Evolutionary conservation across 2,797 vertebrate species (phyloP), one percentile per base, ranked within the genome.

Genomic region (Holocentrus rufus): DNA sequence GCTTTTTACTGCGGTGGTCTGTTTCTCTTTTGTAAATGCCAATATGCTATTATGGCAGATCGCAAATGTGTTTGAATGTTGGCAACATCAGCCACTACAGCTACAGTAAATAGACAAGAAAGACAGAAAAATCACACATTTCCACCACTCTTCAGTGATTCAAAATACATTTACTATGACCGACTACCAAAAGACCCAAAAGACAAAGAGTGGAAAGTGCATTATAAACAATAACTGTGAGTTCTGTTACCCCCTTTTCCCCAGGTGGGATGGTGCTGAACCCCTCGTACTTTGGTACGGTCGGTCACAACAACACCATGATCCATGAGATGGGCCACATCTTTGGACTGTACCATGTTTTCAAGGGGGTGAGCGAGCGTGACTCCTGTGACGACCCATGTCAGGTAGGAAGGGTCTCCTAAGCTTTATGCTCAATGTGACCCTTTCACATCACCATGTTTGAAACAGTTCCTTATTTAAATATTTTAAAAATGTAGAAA

Each of bases 341-440:
- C 72, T 91, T 99, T 74, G 98, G 98, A 25, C 93, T 99, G 47
- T 99, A 99, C 90, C 98, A 99, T 4, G 97, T 99, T 67, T 99
- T 99, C 64, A 98, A 98, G 86, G 98, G 98, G 7, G 97, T 99
- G 85, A 98, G 96, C 0, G 98, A 99, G 80, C 89, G 94, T 44
- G 97, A 99, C 67, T 99, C 98, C 22, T 99, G 98, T 42, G 95
- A 98, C 0, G 98, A 99, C 76, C 97, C 97, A 15, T 99, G 98
- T 88, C 95, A 95, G 87, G 98, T 92, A 74, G n/a, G 72, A 65
- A 15, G 50, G 10, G 65, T 1, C 2, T 20, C 9, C 4, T 58
- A 1, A 56, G 9, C 4, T 47, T 17, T 46, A 30, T 31, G 7
- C 15, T 68, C 22, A 57, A 7, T 57, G 52, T 31, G 54, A 56